Base-by-base conservation (phyloP, 2,113 vertebrate genomes). In the Alethe diademata region DNA sequence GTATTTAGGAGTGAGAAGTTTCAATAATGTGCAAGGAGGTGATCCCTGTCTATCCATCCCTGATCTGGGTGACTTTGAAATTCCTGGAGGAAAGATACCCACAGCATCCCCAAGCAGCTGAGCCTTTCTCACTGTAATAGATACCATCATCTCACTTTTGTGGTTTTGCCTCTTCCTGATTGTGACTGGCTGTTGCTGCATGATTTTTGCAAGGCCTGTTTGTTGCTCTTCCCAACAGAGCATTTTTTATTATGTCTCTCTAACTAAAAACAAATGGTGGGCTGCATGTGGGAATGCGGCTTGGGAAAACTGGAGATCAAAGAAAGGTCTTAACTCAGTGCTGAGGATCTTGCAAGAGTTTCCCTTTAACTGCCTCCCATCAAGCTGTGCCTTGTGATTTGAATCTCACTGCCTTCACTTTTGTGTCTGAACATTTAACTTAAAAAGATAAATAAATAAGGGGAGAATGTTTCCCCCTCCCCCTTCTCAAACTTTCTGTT, bases 301-400 rank as follows among this genome's bases (percentile, higher is more conserved):
- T 97, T 95, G 95, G 93, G 96, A 97, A 98, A 93, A 91, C 50
- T 7, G 42, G 76, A 97, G 97, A 97, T 98, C 97, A 98, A 97
- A 98, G 97, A 56, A 87, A 97, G 97, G 97, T 97, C 97, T 96
- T 83, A 96, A 64, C 97, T 96, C 71, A 19, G 23, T 51, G 87
- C 94, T 95, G 95, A 96, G 96, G 88, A 78, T 94, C 93, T 88
- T 70, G 75, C 38, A 94, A 92, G 82, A 86, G 73, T 91, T 93
- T 97, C 79, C 94, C 80, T 87, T 78, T 64, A 60, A 26, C 78
- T 95, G 74, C 87, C 88, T 97, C 95, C 95, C 95, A 95, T 79
- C 48, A 83, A 38, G 94, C 90, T 86, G 82, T 69, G 81, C 71
- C 90, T 97, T 94, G 86, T 79, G 87, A 87, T 90, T 97, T 95